phyloP scores from a whole-genome alignment of 2,113 vertebrate genomes.

The Romanogobio albipinnatus region DNA sequence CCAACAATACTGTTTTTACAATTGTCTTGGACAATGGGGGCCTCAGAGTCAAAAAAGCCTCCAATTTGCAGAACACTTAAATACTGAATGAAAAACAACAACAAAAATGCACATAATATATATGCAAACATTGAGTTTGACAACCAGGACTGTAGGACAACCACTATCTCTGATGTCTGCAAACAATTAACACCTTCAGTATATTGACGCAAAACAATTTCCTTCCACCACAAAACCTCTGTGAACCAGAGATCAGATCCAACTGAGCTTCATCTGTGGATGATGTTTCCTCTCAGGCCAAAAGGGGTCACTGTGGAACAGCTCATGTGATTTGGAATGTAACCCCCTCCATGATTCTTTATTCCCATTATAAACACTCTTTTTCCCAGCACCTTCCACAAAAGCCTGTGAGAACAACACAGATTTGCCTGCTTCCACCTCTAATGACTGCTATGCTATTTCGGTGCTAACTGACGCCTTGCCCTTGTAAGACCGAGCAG shows the following conservation, averaged over 20 bases:
- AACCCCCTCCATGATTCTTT: slow-evolving; percentile 17
- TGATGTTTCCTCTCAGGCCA: slow-evolving; percentile 54
- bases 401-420: slow-evolving; percentile 51
- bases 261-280: not conserved
- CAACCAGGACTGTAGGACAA: too few relatives aligned
- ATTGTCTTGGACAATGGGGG: not conserved
- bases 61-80: not conserved
- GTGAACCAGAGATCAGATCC: not conserved
- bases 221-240: not conserved
- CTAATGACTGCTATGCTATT: slow-evolving; percentile 59
- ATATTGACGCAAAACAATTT: not conserved
- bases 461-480: slow-evolving; percentile 57
- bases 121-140: not conserved
- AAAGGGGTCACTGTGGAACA: slow-evolving; percentile 68
- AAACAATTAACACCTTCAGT: not conserved
- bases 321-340: slow-evolving; percentile 14
- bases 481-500: slow-evolving; percentile 60
- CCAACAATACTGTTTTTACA: not conserved
- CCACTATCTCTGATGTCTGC: too few relatives aligned
- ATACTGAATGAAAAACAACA: not conserved
- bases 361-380: slow-evolving; percentile 48
- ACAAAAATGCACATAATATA: not conserved
- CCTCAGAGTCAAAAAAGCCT: not conserved
- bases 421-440: slow-evolving; percentile 28
- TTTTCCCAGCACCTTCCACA: slow-evolving; percentile 46